Conservation (phyloP, 1,140 invertebrate genomes). For the Lasioglossum baleicum region DNA sequence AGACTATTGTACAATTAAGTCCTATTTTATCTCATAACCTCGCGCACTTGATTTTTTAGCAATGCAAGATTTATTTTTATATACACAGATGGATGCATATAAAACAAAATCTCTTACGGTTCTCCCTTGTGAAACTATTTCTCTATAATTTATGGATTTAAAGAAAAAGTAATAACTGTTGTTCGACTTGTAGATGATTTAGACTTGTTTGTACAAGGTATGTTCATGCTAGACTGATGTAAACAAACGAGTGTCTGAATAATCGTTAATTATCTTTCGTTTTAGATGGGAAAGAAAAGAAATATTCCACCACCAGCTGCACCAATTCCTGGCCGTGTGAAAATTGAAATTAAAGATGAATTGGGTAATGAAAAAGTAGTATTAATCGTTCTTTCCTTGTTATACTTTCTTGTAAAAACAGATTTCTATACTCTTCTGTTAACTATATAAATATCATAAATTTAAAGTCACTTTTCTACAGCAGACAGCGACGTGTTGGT, state of each 20-base stretch:
- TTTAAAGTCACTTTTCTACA: constrained; percentile 50
- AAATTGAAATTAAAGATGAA: constrained; percentile 78
- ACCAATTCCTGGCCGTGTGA: constrained; percentile 64
- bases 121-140: neutral
- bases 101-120: neutral
- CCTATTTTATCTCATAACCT: constrained; percentile 8
- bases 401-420: neutral
- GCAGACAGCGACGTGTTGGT: constrained; percentile 80
- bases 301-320: constrained; percentile 58
- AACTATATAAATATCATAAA: constrained; percentile 7
- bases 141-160: neutral
- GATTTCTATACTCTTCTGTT: constrained; percentile 1
- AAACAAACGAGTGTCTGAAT: neutral
- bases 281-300: constrained; percentile 76
- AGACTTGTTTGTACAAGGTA: constrained; percentile 5
- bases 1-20: neutral
- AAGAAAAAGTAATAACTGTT: neutral
- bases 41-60: neutral
- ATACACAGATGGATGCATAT: neutral
- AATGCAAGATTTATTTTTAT: neutral
- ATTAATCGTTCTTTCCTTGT: neutral
- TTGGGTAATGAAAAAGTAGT: constrained; percentile 62
- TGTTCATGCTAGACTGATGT: neutral
- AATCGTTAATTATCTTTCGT: constrained; percentile 7
- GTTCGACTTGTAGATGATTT: neutral